phyloP scores from a whole-genome alignment of 1,140 invertebrate species.

The Apis mellifera region Amel_HAv3.1 CM009935.2:1494501-1495000 shows the following conservation, averaged over 20 bases:
- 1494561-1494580: conserved; percentile 39
- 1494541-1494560: conserved; percentile 65
- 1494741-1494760: no score
- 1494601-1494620: conserved; percentile 80
- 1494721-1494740: no score
- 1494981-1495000: no score
- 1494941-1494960: no score
- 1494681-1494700: conserved; percentile 46
- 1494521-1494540: conserved; percentile 72
- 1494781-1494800: no score
- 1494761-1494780: no score
- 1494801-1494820: neutral
- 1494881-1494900: no score
- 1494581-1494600: conserved; percentile 71
- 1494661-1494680: conserved; percentile 57
- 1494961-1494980: no score
- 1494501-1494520: conserved; percentile 59
- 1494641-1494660: conserved; percentile 67
- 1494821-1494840: neutral
- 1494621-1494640: conserved; percentile 75
- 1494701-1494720: conserved; percentile 43
- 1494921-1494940: no score
- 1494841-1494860: no score
- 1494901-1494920: no score
- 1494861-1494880: no score